A percentile compares a stretch with the other conserved stretches of the same genome.
phyloP scores from a whole-genome alignment of 2,113 vertebrate genomes.

The Diadophis punctatus region DNA sequence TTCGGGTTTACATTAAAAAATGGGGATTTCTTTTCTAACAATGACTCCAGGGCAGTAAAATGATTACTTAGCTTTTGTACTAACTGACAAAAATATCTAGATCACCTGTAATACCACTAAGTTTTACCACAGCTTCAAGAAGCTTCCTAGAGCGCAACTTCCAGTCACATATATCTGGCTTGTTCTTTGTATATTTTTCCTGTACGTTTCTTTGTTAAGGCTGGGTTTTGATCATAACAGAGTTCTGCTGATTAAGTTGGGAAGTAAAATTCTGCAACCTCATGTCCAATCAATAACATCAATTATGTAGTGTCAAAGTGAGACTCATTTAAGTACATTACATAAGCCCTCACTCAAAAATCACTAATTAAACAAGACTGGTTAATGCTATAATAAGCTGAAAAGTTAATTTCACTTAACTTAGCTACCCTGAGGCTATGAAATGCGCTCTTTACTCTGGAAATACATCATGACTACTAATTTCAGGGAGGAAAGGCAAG shows the following conservation, averaged over 20 bases:
- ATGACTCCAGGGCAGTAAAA: background rate
- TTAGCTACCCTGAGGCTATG: background rate
- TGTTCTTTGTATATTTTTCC: background rate
- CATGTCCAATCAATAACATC: background rate
- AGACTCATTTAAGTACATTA: background rate
- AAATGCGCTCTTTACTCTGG: background rate
- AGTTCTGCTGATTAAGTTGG: background rate
- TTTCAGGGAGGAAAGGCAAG: background rate
- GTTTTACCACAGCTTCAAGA: background rate
- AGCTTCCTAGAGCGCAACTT: background rate
- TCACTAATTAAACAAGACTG: background rate
- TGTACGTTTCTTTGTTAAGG: background rate
- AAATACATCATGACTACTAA: background rate
- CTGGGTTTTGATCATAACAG: background rate
- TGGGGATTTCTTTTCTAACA: background rate
- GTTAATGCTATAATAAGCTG: background rate
- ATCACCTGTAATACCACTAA: background rate
- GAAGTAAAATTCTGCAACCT: background rate
- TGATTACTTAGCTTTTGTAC: background rate
- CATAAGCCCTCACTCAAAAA: background rate
- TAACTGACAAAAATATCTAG: background rate
- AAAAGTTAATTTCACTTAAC: background rate
- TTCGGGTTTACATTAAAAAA: background rate
- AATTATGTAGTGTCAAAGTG: background rate
- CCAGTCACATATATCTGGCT: background rate